phyloP scores from a whole-genome alignment of 2,888 invertebrate species.

The Orthonevra nobilis region DNA sequence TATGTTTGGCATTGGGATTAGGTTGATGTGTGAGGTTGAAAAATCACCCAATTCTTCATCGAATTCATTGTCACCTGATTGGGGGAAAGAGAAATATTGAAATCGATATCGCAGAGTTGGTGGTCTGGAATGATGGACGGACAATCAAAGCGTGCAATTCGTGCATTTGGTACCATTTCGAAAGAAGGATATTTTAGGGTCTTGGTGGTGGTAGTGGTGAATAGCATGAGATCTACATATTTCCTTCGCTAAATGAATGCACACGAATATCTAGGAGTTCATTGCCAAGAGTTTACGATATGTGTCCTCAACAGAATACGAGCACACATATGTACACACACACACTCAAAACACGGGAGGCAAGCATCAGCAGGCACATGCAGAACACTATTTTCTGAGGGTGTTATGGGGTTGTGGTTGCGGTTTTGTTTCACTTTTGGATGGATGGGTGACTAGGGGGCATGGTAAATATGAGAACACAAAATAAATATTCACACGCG shows the following conservation, averaged over 20 bases:
- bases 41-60: conserved; percentile 66
- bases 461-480: conserved; percentile 27
- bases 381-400: conserved; percentile 53
- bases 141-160: conserved; percentile 64
- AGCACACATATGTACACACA: conserved; percentile 30
- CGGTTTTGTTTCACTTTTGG: conserved; percentile 27
- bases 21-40: conserved; percentile 62
- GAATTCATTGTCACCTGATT: conserved; percentile 68
- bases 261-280: conserved; percentile 8
- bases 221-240: conserved; percentile 37
- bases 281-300: conserved; percentile 14
- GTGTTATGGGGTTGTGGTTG: conserved; percentile 62
- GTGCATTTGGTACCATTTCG: conserved; percentile 38
- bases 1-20: conserved; percentile 62
- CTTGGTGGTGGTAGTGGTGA: conserved; percentile 32
- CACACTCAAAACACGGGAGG: conserved; percentile 54
- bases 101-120: conserved; percentile 27
- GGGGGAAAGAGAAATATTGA: conserved; percentile 52
- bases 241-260: conserved; percentile 18
- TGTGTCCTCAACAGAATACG: conserved; percentile 11
- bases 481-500: conserved; percentile 45
- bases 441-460: neutral
- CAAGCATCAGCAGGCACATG: conserved; percentile 69
- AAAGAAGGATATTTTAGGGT: conserved; percentile 32
- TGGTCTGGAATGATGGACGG: conserved; percentile 31